A percentile compares a stretch with the other conserved stretches of the same genome.
phyloP scores from a whole-genome alignment of 2,888 invertebrate genomes.

The Diogma glabrata region DNA sequence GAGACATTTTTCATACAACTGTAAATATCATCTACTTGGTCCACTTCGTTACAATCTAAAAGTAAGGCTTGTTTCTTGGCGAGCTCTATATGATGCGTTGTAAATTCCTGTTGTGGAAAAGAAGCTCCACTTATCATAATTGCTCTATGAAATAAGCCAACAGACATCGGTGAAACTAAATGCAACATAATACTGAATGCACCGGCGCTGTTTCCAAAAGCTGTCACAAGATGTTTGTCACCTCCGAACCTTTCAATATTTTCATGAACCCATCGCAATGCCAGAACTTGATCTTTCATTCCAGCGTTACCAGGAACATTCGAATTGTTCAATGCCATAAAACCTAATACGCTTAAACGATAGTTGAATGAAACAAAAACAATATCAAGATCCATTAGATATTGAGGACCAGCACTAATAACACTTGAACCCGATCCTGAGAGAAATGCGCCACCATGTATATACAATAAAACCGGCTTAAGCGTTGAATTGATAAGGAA shows the following conservation, averaged over 20 bases:
- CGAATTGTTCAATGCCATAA: constrained; percentile 21
- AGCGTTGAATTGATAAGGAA: no score
- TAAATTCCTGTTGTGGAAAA: not conserved
- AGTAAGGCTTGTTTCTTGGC: no score
- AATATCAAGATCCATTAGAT: constrained; percentile 23
- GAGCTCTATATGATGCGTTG: not conserved
- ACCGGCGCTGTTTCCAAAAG: constrained; percentile 46
- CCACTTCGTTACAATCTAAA: no score
- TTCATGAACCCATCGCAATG: constrained; percentile 31
- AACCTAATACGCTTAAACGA: constrained; percentile 5
- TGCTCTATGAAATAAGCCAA: constrained; percentile 46
- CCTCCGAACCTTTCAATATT: constrained; percentile 56
- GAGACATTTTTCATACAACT: no score
- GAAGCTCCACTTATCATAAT: constrained; percentile 54
- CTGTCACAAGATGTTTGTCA: constrained; percentile 47
- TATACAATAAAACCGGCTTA: constrained; percentile 27
- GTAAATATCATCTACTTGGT: no score
- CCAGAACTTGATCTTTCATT: constrained; percentile 27
- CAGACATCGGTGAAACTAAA: constrained; percentile 49
- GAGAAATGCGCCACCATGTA: constrained; percentile 28
- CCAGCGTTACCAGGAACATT: constrained; percentile 52
- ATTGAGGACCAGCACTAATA: constrained; percentile 20
- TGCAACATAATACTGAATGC: constrained; percentile 38
- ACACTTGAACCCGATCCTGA: constrained; percentile 23
- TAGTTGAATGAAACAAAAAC: constrained; percentile 31